Conservation (phyloP, 2,888 invertebrate genomes). For the Cordilura impudica region DNA sequence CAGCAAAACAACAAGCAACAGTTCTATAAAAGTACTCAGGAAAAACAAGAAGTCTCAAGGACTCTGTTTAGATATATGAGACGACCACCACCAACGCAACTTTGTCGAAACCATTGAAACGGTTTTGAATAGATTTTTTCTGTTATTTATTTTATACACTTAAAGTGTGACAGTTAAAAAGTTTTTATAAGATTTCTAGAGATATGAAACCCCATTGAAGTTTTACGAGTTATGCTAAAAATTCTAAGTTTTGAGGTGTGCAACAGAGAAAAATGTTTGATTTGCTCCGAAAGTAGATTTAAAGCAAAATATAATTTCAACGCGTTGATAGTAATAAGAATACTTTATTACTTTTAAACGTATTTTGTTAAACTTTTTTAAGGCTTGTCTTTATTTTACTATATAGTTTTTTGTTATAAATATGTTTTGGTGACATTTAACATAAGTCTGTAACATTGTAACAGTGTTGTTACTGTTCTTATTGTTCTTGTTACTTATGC, state of each 20-base stretch:
- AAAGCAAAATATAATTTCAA: too few relatives aligned
- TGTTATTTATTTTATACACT: background rate
- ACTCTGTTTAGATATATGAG: constrained; percentile 53
- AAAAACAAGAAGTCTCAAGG: constrained; percentile 60
- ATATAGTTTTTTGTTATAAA: constrained; percentile 47
- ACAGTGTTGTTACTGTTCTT: too few relatives aligned
- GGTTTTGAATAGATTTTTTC: background rate
- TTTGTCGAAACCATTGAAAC: constrained; percentile 36
- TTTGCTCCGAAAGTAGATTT: too few relatives aligned
- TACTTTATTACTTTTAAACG: too few relatives aligned
- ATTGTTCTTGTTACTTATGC: constrained; percentile 52
- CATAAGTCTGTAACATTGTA: constrained; percentile 57
- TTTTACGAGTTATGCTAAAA: too few relatives aligned
- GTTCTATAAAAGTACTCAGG: background rate
- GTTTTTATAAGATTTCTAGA: background rate
- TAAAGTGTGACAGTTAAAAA: background rate
- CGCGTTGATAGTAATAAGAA: too few relatives aligned
- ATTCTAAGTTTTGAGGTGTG: too few relatives aligned
- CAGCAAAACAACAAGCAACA: constrained; percentile 7
- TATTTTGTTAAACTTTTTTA: too few relatives aligned
- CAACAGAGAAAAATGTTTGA: too few relatives aligned
- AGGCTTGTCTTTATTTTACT: constrained; percentile 16
- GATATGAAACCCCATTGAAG: too few relatives aligned
- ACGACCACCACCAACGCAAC: constrained; percentile 62
- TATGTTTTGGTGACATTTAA: constrained; percentile 62